phyloP scores from a whole-genome alignment of 2,888 invertebrate species.

The Dinocampus coccinellae region DNA sequence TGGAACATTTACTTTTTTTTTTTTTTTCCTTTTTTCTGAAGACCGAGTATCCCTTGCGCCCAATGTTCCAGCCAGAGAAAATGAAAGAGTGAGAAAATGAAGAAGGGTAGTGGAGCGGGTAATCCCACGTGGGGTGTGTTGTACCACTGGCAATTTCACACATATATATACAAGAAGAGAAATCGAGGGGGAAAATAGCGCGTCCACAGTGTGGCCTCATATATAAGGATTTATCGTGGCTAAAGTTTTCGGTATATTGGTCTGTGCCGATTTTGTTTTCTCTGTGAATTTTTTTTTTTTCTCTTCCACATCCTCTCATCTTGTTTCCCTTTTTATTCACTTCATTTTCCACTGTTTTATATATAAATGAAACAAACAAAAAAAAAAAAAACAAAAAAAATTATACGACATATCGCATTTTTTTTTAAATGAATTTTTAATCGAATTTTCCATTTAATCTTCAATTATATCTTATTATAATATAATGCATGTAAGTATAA shows the following conservation, averaged over 20 bases:
- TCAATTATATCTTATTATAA: not conserved
- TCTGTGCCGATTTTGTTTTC: constrained; percentile 59
- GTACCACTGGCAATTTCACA: constrained; percentile 64
- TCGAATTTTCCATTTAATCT: not conserved
- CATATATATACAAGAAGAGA: constrained; percentile 43
- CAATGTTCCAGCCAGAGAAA: no score
- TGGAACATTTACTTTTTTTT: constrained; percentile 42
- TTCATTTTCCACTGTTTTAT: not conserved
- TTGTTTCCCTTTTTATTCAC: not conserved
- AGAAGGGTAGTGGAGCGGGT: constrained; percentile 58
- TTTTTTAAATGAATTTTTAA: no score
- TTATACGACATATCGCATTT: no score
- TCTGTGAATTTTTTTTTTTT: constrained; percentile 43
- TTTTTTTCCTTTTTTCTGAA: no score
- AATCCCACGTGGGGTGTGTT: constrained; percentile 64
- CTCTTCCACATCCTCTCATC: constrained; percentile 30
- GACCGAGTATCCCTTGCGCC: constrained; percentile 25
- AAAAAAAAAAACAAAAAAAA: no score
- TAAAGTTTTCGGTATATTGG: constrained; percentile 68
- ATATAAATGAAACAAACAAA: no score
- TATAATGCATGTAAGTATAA: not conserved
- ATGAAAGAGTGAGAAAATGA: no score
- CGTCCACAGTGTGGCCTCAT: constrained; percentile 65
- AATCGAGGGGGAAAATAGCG: constrained; percentile 34
- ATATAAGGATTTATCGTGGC: constrained; percentile 69